Evolutionary conservation across 1,140 invertebrate species (phyloP).

Genomic region (Temnothorax longispinosus): DNA sequence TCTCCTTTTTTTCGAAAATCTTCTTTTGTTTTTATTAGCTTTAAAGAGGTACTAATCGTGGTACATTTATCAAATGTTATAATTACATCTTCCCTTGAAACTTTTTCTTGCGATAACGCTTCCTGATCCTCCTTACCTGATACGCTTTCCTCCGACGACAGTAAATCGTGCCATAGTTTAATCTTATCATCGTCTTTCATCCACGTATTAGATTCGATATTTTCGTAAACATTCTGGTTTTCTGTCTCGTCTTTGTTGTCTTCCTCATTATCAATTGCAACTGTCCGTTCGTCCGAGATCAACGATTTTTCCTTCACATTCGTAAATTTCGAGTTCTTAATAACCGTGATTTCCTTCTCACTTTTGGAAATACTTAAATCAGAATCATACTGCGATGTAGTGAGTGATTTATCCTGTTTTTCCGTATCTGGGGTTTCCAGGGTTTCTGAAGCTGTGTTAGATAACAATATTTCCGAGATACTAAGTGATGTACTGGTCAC

Average conservation of each 20-base stretch:
- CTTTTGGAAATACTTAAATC: slow-evolving; percentile 26
- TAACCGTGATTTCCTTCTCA: slow-evolving; percentile 48
- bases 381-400: neutral
- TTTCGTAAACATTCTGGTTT: neutral
- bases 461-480: slow-evolving; percentile 77
- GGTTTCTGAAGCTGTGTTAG: slow-evolving; percentile 28
- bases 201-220: slow-evolving; percentile 11
- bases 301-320: neutral
- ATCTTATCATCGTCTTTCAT: slow-evolving; percentile 69
- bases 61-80: slow-evolving; percentile 75
- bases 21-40: slow-evolving; percentile 45
- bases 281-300: slow-evolving; percentile 5
- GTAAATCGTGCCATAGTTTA: slow-evolving; percentile 78
- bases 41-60: slow-evolving; percentile 21
- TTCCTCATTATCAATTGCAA: neutral
- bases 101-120: neutral
- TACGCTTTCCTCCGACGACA: slow-evolving; percentile 43
- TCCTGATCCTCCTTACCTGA: neutral
- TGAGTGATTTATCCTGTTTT: neutral
- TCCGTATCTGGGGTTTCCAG: neutral
- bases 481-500: slow-evolving; percentile 68
- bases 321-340: slow-evolving; percentile 20
- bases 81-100: slow-evolving; percentile 71
- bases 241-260: neutral
- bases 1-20: slow-evolving; percentile 54